Evolutionary conservation across 2,888 invertebrate genomes (phyloP).

Genomic region (Hylaea fasciaria): DNA sequence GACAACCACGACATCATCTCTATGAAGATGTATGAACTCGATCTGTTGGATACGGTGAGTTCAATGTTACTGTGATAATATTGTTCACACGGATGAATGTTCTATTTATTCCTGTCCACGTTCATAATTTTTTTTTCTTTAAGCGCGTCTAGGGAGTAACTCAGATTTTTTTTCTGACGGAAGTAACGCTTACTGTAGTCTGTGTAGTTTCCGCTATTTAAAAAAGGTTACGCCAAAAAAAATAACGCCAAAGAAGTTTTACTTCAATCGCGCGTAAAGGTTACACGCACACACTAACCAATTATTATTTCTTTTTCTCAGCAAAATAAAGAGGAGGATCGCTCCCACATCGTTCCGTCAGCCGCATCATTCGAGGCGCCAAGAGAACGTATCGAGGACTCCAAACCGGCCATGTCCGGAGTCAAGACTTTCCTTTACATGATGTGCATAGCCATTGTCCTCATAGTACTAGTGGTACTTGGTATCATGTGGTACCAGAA

Average conservation of each 20-base stretch:
- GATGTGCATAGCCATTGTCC: slow-evolving; percentile 91
- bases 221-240: no score
- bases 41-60: slow-evolving; percentile 87
- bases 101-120: no score
- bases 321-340: slow-evolving; percentile 88
- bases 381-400: slow-evolving; percentile 95
- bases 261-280: no score
- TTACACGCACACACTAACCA: no score
- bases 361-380: slow-evolving; percentile 96
- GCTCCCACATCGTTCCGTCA: slow-evolving; percentile 93
- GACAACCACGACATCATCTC: slow-evolving; percentile 98
- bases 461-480: slow-evolving; percentile 93
- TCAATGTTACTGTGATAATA: no score
- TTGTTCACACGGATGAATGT: no score
- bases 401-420: slow-evolving; percentile 94
- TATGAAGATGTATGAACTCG: slow-evolving; percentile 96
- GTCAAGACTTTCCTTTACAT: slow-evolving; percentile 96
- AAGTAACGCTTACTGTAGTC: no score
- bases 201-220: no score
- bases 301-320: slow-evolving; percentile 50
- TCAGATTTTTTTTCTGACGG: no score
- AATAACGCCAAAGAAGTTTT: no score
- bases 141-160: no score
- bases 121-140: no score
- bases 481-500: slow-evolving; percentile 98